Evolutionary conservation across 1,140 invertebrate species (phyloP), one percentile per base, ranked within the genome.

Genomic region (Drosophila ambigua): DNA sequence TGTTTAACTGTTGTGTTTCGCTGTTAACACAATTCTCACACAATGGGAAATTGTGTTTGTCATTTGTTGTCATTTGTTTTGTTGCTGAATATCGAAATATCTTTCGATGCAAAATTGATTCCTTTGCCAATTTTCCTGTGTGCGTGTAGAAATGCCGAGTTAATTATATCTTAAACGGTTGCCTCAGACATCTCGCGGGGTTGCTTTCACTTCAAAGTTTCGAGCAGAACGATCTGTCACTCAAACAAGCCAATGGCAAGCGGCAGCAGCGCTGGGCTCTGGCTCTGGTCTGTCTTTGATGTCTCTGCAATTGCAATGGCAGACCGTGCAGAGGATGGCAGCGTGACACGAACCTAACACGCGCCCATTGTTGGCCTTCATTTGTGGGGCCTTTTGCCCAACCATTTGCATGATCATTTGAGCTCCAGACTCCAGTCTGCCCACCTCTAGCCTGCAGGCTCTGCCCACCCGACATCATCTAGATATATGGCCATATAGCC

Each of bases 1-100:
- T 49, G 43, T 41, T 15, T 28, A 62, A 50, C 64, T 49, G 43
- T 41, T 15, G 23, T 48, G 45, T 58, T 65, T 60, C 58, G 58
- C 63, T 77, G 72, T 79, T 77, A 76, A 81, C 81, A 85, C 78
- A 85, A 81, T 81, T 74, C 61, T 64, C 82, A 81, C 77, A 84
- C 77, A 84, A 77, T 84, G 76, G 77, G 72, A 45, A 81, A 74
- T 74, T 69, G 69, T 84, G 82, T 87, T 74, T 53, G 64, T 61
- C 82, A 87, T 84, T 84, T 81, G 58, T 61, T 49, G n/a, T 55
- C 44, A 3, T 24, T 61, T 45, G 16, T 16, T 24, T 61, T 45
- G 16, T 16, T 16, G 16, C 43, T 20, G 51, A 26, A 73, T 73
- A 77, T 77, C 39, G 45, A 66, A 58, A 26, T 41, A 48, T 41